These are phyloP conservation scores for Plotosus lineatus DNA, from an alignment of 2,113 vertebrate species.

Conservation along the genomic window DNA sequence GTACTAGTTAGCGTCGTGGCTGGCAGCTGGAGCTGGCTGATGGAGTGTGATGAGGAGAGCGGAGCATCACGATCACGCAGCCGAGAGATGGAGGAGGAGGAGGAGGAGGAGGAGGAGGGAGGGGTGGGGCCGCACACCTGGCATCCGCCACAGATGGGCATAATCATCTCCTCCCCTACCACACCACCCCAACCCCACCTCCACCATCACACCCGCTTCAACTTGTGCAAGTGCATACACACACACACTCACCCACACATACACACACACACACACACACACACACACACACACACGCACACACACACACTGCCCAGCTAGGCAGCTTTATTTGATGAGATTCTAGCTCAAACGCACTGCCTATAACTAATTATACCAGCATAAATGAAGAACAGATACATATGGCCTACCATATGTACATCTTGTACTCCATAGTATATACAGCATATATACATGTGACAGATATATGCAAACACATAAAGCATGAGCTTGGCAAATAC, in stretches of 20 bases:
- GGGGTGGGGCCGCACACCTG: conserved; percentile 68
- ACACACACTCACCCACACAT: neutral
- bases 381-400: neutral
- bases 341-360: conserved; percentile 4
- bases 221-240: conserved; percentile 16
- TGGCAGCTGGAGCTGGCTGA: conserved; percentile 70
- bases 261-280: neutral
- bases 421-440: conserved; percentile 4
- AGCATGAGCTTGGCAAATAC: neutral
- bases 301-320: neutral
- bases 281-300: conserved; percentile 14
- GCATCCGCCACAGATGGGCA: conserved; percentile 74
- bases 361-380: conserved; percentile 2
- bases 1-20: conserved; percentile 67
- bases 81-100: conserved; percentile 44
- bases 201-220: conserved; percentile 39
- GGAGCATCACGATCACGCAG: conserved; percentile 51
- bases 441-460: conserved; percentile 20
- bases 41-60: conserved; percentile 67
- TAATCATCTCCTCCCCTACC: conserved; percentile 69
- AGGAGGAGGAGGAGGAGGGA: conserved; percentile 39
- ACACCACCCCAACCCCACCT: conserved; percentile 38
- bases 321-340: conserved; percentile 34
- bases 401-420: conserved; percentile 29
- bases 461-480: conserved; percentile 13